Evolutionary conservation across 2,888 invertebrate species (phyloP), one percentile per base, ranked within the genome.

Genomic region (Isotomurus palustris): DNA sequence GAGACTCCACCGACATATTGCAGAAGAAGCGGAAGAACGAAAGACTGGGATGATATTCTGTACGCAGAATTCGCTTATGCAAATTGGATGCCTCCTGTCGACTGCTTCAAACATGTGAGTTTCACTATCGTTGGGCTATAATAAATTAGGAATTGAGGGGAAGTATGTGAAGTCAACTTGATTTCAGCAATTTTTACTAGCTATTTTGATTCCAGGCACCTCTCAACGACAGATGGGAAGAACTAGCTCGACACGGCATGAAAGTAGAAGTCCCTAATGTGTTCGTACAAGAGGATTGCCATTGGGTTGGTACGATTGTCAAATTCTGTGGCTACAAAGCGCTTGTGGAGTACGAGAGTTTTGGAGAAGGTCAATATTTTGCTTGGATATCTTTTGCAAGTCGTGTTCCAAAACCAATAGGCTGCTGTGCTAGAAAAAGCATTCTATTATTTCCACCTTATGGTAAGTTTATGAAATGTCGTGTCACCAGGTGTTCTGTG

Each of bases 281-380:
- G 4, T 58, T 56, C 50, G 40, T 49, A 2, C 25, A 47, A 5
- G 48, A 56, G 4, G 55, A 47, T 3, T 60, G 60, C 1, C 55
- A 64, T 40, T 62, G 62, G 58, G 32, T 66, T 35, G 68, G 56
- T 2, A 68, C 60, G 14, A 52, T 62, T 3, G 24, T 53, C 4
- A 28, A 47, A n/a, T 68, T 64, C 47, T 64, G 66, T 14, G 68
- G 68, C 4, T 68, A 68, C 41, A 62, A 58, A 21, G 64, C 66
- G 1, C 32, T 66, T 1, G 49, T 68, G 0, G 19, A 56, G 10
- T 64, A 57, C 41, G 64, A 68, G 27, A 53, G 52, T 19, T 59
- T 58, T 28, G 54, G 50, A 19, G 24, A 19, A 19, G 25, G 35
- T 10, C 1, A 22, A 3, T 22, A 45, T 1, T 22, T 48, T 21